These are phyloP conservation scores for Monochamus alternatus DNA, from an alignment of 2,888 invertebrate genomes.

Conservation along the genomic window DNA sequence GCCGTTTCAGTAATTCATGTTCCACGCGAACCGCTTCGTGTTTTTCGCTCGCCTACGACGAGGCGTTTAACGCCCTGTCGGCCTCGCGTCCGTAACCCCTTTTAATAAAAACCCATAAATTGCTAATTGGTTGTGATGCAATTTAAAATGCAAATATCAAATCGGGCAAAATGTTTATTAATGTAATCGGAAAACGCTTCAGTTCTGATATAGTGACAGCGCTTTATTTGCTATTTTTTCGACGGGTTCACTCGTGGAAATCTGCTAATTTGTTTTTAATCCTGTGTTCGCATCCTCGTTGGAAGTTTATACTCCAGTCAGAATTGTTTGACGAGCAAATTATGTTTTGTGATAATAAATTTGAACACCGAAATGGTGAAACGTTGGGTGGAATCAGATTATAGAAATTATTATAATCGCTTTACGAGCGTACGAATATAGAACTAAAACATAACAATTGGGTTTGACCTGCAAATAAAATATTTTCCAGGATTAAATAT, in stretches of 20 bases:
- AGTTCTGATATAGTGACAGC: background rate
- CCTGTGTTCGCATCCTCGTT: slow-evolving; percentile 3
- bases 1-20: background rate
- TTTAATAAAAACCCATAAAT: slow-evolving; percentile 24
- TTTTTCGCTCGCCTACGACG: background rate
- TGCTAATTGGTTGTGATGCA: slow-evolving; percentile 21
- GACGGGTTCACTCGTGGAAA: background rate
- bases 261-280: slow-evolving; percentile 28
- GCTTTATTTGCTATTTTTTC: slow-evolving; percentile 18
- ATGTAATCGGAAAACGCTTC: slow-evolving; percentile 26
- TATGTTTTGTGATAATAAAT: slow-evolving; percentile 21
- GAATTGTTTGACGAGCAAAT: slow-evolving; percentile 15
- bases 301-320: slow-evolving; percentile 16
- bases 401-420: background rate
- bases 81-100: background rate
- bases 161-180: slow-evolving; percentile 27
- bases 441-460: background rate
- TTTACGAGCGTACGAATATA: background rate
- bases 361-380: slow-evolving; percentile 16
- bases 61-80: background rate
- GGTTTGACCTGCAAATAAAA: background rate
- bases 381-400: background rate
- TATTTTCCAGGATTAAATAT: background rate
- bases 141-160: slow-evolving; percentile 27
- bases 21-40: background rate